Percentiles rank a stretch among this genome's conserved stretches.
These are phyloP conservation scores for Noturus placidus DNA, from an alignment of 2,113 vertebrate genomes.

Conservation along the genomic window DNA sequence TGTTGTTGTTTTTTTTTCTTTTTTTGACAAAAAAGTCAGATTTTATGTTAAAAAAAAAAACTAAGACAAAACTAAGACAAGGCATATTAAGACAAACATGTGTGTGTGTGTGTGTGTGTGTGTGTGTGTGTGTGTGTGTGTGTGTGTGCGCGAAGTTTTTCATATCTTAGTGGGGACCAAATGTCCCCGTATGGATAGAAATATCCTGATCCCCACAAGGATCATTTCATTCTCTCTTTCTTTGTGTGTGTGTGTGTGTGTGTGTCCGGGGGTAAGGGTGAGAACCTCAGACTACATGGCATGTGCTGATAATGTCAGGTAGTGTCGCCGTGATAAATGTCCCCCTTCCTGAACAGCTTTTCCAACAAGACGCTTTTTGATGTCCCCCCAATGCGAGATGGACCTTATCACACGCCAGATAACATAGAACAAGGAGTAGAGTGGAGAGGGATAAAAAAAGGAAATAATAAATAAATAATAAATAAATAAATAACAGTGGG, in stretches of 20 bases:
- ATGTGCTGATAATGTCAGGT: constrained; percentile 66
- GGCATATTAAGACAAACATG: not conserved
- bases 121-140: constrained; percentile 9
- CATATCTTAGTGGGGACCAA: too few species aligned
- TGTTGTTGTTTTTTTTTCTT: too few species aligned
- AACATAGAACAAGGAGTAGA: constrained; percentile 54
- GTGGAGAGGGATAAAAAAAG: constrained; percentile 51
- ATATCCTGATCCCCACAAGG: too few species aligned
- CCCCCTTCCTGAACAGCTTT: constrained; percentile 65
- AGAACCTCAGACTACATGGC: constrained; percentile 59
- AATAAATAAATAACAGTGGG: constrained; percentile 67
- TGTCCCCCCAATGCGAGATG: constrained; percentile 62
- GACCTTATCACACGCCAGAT: constrained; percentile 72
- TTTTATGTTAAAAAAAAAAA: not conserved
- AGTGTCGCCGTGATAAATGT: constrained; percentile 75
- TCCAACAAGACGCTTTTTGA: constrained; percentile 64
- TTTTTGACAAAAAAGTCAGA: not conserved
- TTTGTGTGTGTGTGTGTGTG: constrained; percentile 23
- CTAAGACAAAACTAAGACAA: too few species aligned
- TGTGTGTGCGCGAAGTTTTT: not conserved
- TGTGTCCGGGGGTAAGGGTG: constrained; percentile 37
- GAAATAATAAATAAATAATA: constrained; percentile 16
- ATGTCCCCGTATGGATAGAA: too few species aligned
- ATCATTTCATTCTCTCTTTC: too few species aligned
- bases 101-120: constrained; percentile 2